Evolutionary conservation across 2,113 vertebrate species (phyloP), one percentile per base, ranked within the genome.

Genomic region (Sinocyclocheilus rhinocerous): DNA sequence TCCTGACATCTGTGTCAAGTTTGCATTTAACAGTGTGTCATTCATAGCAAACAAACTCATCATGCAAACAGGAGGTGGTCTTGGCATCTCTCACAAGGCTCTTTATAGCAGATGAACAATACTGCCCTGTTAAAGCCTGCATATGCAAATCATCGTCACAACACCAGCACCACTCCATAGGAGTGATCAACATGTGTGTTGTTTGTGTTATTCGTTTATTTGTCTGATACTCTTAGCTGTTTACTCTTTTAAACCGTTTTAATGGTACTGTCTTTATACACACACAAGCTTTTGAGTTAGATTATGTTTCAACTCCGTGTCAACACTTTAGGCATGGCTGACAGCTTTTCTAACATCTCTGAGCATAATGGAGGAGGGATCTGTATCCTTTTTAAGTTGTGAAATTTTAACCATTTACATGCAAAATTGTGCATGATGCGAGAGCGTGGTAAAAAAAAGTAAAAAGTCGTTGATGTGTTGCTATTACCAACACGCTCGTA

Each of bases 91-190:
- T 16, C 24, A 77, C 63, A 81, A 15, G 2, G 63, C 48, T 70
- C 76, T 79, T 85, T 76, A 52, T 48, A 77, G 29, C 59, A 65
- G 39, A n/a, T 65, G 6, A 63, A 85, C 75, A 79, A 79, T 70
- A 55, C 76, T 26, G 48, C 29, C 33, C 76, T 85, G 24, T 85
- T 85, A 48, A 50, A 42, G 7, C 16, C 20, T 15, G 8, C 29
- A n/a, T 55, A 85, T 85, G 84, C 84, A 85, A 85, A 85, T 85
- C 12, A 57, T 6, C 45, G 5, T 36, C 5, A 36, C 4, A 36
- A 6, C 36, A 36, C 36, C 36, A 77, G 45, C 59, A 85, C 29
- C 73, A 67, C 15, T 20, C 13, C 24, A 76, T 76, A 76, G 15
- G 5, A 76, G 48, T 76, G 73, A 76, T 73, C 20, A 42, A 26